Percentiles rank a stretch among this genome's conserved stretches.
Evolutionary conservation across 2,113 vertebrate genomes (phyloP).

Genomic region (Microtus pennsylvanicus): DNA sequence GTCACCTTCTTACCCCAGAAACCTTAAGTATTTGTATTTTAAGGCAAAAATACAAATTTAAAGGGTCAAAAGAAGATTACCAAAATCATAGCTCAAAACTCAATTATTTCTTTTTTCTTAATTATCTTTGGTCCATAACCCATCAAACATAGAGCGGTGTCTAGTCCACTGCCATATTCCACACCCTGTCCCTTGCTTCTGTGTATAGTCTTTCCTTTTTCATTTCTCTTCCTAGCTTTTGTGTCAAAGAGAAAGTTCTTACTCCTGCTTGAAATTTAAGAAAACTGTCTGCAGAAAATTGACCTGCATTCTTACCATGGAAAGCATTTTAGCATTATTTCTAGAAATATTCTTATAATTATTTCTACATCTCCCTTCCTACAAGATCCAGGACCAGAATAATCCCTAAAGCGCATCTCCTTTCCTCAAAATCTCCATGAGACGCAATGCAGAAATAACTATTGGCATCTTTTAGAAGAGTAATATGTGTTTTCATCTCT

Average conservation of each 20-base stretch:
- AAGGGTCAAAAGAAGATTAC: background rate
- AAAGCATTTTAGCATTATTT: background rate
- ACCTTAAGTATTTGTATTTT: background rate
- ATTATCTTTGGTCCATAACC: no score
- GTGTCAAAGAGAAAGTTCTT: background rate
- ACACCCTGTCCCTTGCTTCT: background rate
- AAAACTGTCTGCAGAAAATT: slow-evolving; percentile 17
- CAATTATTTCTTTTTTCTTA: background rate
- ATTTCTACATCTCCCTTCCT: background rate
- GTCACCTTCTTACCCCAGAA: background rate
- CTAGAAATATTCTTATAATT: background rate
- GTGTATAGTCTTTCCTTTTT: background rate
- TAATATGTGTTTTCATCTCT: slow-evolving; percentile 17
- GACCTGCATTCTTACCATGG: background rate
- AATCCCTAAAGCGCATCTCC: background rate
- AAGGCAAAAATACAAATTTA: background rate
- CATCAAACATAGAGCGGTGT: background rate
- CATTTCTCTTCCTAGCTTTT: background rate
- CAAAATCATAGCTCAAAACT: background rate
- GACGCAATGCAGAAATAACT: slow-evolving; percentile 25
- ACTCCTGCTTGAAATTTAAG: background rate
- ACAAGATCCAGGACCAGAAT: background rate
- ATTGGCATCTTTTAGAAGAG: background rate
- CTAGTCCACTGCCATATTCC: no score
- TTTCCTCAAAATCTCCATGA: background rate